A percentile compares a stretch with the other conserved stretches of the same genome.
phyloP scores from a whole-genome alignment of 1,140 invertebrate species.

The Saxidomus purpurata region DNA sequence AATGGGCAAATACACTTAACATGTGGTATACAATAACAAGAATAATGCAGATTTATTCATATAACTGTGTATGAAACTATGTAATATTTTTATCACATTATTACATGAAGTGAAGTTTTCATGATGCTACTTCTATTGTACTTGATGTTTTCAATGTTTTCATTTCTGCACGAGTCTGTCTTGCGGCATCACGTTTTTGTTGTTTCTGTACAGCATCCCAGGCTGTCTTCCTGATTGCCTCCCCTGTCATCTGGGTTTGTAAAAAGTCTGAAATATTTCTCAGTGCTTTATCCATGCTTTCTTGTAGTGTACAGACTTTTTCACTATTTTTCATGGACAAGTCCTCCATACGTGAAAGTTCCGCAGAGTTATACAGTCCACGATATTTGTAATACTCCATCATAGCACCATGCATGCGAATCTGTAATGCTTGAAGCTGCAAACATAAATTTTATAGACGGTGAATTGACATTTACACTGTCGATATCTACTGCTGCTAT shows the following conservation, averaged over 20 bases:
- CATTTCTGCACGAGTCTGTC: background rate
- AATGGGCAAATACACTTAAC: too few species aligned
- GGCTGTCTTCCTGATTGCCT: conserved; percentile 68
- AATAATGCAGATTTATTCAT: too few species aligned
- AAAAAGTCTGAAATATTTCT: conserved; percentile 78
- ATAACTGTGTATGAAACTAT: background rate
- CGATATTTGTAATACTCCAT: conserved; percentile 80
- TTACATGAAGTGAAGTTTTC: background rate
- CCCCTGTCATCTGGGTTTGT: conserved; percentile 75
- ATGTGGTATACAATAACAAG: too few species aligned
- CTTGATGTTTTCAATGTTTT: conserved; percentile 11
- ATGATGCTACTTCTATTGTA: conserved; percentile 43
- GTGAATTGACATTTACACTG: too few species aligned
- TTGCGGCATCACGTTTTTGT: conserved; percentile 4
- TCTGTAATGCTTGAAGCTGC: conserved; percentile 80
- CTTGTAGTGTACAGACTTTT: conserved; percentile 76
- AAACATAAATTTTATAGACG: too few species aligned
- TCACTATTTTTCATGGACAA: conserved; percentile 74
- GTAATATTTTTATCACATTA: background rate
- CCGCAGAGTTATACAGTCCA: conserved; percentile 77
- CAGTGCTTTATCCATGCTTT: conserved; percentile 77
- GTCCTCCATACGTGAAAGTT: conserved; percentile 76
- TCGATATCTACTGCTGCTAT: too few species aligned
- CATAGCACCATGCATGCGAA: conserved; percentile 78
- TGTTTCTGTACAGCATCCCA: conserved; percentile 67